Evolutionary conservation across 2,888 invertebrate genomes (phyloP).

Genomic region (Conops quadrifasciatus): DNA sequence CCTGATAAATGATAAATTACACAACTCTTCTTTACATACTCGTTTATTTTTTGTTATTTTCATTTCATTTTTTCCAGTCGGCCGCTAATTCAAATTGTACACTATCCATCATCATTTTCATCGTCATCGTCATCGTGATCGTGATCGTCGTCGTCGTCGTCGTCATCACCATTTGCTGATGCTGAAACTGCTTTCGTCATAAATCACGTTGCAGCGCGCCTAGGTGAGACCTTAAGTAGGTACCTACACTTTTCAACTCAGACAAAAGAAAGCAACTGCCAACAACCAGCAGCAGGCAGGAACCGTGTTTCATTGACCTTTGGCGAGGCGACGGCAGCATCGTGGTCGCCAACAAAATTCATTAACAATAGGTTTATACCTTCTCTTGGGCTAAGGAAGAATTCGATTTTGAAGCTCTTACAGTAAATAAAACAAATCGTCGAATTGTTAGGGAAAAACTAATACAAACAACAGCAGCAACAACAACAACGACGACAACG

Average conservation of each 20-base stretch:
- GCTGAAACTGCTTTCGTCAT: conserved; percentile 1
- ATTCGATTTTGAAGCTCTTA: background rate
- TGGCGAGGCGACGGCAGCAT: background rate
- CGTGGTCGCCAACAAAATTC: background rate
- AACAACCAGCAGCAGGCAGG: background rate
- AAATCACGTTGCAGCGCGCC: conserved; percentile 10
- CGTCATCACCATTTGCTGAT: background rate
- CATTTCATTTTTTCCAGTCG: background rate
- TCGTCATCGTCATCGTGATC: background rate
- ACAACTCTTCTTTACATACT: no score
- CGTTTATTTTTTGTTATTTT: no score
- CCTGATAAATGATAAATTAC: no score
- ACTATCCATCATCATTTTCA: background rate
- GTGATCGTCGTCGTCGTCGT: background rate
- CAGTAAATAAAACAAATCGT: background rate
- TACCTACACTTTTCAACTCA: background rate
- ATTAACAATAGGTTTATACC: background rate
- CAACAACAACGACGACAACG: no score
- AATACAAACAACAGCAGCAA: background rate
- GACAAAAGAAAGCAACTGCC: background rate
- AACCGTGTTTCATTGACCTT: conserved; percentile 11
- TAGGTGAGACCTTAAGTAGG: background rate
- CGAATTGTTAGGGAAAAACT: background rate
- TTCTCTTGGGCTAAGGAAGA: background rate
- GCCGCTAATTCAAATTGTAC: background rate